phyloP scores from a whole-genome alignment of 1,140 invertebrate species.

The Stegodyphus dumicola region DNA sequence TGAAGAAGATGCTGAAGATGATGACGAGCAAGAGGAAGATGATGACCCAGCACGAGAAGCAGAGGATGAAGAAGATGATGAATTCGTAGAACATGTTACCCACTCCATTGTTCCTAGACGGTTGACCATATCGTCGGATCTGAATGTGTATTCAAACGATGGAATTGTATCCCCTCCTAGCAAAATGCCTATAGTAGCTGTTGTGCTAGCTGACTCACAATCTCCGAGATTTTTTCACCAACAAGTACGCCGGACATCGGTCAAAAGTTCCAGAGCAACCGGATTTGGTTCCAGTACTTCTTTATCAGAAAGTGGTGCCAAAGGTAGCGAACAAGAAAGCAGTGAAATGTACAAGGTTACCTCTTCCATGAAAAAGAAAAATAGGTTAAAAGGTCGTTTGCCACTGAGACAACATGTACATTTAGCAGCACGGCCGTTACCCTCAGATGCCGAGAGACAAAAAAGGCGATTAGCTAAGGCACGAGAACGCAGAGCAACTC shows the following conservation, averaged over 20 bases:
- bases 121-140: constrained; percentile 30
- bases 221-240: constrained; percentile 40
- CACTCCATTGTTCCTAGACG: constrained; percentile 44
- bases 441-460: constrained; percentile 86
- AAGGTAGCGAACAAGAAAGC: constrained; percentile 6
- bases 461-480: constrained; percentile 93
- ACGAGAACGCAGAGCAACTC: constrained; percentile 95
- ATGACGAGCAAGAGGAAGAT: constrained; percentile 19
- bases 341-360: constrained; percentile 38
- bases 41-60: constrained; percentile 20
- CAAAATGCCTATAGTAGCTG: constrained; percentile 37
- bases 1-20: constrained; percentile 37
- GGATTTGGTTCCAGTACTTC: constrained; percentile 39
- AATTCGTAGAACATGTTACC: constrained; percentile 16
- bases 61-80: constrained; percentile 42
- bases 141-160: constrained; percentile 45
- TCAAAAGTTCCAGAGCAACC: constrained; percentile 13
- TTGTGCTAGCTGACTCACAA: constrained; percentile 23
- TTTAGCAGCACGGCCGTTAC: constrained; percentile 65
- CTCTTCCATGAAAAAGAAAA: constrained; percentile 35
- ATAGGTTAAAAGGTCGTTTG: constrained; percentile 13
- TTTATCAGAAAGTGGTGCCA: constrained; percentile 13
- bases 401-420: constrained; percentile 20
- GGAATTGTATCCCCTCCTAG: constrained; percentile 35
- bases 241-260: constrained; percentile 10